phyloP scores from a whole-genome alignment of 2,113 vertebrate species.

The Bubo bubo region DNA sequence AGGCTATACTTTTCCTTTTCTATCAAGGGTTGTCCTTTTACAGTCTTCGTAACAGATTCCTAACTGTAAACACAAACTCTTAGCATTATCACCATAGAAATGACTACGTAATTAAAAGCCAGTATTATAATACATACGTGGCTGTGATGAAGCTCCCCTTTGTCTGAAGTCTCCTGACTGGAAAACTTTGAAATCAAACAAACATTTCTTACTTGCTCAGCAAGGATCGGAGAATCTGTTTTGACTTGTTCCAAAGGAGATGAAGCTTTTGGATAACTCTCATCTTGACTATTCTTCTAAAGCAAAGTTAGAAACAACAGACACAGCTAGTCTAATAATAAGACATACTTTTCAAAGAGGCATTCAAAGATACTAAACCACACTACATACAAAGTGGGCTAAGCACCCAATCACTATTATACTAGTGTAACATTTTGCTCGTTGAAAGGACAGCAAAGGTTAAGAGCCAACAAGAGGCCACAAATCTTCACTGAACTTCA shows the following conservation, averaged over 20 bases:
- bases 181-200: conserved; percentile 52
- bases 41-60: background rate
- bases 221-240: conserved; percentile 61
- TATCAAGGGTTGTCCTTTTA: background rate
- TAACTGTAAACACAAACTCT: background rate
- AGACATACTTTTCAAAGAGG: background rate
- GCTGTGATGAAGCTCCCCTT: conserved; percentile 41
- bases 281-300: conserved; percentile 71
- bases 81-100: background rate
- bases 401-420: background rate
- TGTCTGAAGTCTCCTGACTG: conserved; percentile 37
- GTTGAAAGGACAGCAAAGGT: conserved; percentile 11
- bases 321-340: background rate
- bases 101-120: background rate
- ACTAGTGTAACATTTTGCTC: background rate
- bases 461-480: conserved; percentile 34
- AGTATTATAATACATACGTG: conserved; percentile 16
- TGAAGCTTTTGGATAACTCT: conserved; percentile 65
- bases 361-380: conserved; percentile 23
- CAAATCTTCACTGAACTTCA: conserved; percentile 32
- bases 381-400: background rate
- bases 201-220: conserved; percentile 75
- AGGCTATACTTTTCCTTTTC: background rate
- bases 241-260: conserved; percentile 75
- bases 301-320: conserved; percentile 59